A percentile compares a stretch with the other conserved stretches of the same genome.
These are phyloP conservation scores for Scophthalmus maximus DNA, from an alignment of 2,113 vertebrate species.

Conservation along the genomic window DNA sequence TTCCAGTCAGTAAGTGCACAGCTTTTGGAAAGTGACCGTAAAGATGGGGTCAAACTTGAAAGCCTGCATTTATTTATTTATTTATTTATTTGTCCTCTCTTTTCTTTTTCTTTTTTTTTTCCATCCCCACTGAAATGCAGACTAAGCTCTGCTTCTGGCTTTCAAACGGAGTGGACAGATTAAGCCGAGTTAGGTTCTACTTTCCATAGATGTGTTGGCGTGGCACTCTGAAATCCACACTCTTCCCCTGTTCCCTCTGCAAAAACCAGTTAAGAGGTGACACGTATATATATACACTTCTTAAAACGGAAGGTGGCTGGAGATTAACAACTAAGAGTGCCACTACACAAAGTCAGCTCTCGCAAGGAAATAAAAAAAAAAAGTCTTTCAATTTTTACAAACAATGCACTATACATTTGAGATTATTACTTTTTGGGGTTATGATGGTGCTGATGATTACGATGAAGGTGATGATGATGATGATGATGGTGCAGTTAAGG, in stretches of 20 bases:
- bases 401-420: background rate
- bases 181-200: constrained; percentile 77
- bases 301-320: constrained; percentile 51
- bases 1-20: constrained; percentile 55
- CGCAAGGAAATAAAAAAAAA: background rate
- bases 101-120: background rate
- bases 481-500: constrained; percentile 5
- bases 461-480: constrained; percentile 17
- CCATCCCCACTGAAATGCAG: constrained; percentile 61
- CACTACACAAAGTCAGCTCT: constrained; percentile 9
- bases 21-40: constrained; percentile 72
- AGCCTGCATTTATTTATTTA: constrained; percentile 72
- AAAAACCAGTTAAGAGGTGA: constrained; percentile 56
- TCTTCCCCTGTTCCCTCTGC: background rate
- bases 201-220: constrained; percentile 77
- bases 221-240: constrained; percentile 74
- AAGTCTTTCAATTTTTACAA: no score
- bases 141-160: constrained; percentile 75
- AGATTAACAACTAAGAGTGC: constrained; percentile 44
- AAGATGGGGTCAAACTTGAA: constrained; percentile 74
- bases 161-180: constrained; percentile 75
- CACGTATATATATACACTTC: constrained; percentile 33
- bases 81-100: constrained; percentile 36
- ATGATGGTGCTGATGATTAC: constrained; percentile 13
- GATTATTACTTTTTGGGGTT: background rate